Evolutionary conservation across 2,113 vertebrate species (phyloP).

Genomic region (Euleptes europaea): DNA sequence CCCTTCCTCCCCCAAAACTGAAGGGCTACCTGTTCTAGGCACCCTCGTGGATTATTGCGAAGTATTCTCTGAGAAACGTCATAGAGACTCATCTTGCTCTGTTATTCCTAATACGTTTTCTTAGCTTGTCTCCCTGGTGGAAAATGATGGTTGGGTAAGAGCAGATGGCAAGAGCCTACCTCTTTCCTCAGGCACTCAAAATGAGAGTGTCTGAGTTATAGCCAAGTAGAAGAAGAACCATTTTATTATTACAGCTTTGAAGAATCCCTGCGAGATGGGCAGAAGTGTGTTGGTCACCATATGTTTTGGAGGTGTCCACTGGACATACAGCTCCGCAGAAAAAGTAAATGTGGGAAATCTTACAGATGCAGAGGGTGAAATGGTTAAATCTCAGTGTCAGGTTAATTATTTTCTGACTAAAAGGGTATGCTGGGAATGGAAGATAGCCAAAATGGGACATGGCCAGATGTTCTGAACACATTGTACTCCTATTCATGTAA

Average conservation of each 20-base stretch:
- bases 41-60: neutral
- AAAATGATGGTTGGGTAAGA: neutral
- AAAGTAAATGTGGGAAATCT: neutral
- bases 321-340: neutral
- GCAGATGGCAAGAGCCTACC: neutral
- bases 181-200: neutral
- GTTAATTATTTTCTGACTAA: constrained; percentile 21
- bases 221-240: neutral
- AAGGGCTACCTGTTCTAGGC: neutral
- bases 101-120: neutral
- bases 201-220: neutral
- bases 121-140: neutral
- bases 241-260: neutral
- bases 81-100: neutral
- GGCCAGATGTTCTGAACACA: neutral
- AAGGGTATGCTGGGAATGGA: neutral
- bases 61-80: neutral
- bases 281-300: neutral
- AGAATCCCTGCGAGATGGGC: neutral
- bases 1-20: neutral
- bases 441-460: neutral
- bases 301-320: neutral
- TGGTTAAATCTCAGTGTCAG: neutral
- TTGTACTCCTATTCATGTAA: neutral
- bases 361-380: neutral